Percentiles rank a stretch among this genome's conserved stretches.
These are phyloP conservation scores for Neogobius melanostomus DNA, from an alignment of 2,113 vertebrate species.

Conservation along the genomic window DNA sequence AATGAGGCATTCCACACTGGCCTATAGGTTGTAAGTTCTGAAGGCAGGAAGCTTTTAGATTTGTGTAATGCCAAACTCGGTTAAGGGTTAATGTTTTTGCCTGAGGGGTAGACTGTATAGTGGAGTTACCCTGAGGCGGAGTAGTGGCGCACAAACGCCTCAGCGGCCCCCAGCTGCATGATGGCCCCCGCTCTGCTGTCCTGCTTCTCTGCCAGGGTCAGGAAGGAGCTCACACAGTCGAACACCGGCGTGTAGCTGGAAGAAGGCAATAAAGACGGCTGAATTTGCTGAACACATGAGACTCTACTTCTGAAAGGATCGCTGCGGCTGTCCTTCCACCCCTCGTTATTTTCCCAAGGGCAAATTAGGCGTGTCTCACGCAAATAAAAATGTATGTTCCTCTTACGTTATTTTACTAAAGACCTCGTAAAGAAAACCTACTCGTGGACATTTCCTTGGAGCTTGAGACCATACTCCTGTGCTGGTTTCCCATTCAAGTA, in stretches of 20 bases:
- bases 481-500: constrained; percentile 15
- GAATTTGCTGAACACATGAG: no score
- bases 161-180: constrained; percentile 80
- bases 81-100: no score
- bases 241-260: constrained; percentile 78
- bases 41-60: no score
- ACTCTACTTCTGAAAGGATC: no score
- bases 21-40: no score
- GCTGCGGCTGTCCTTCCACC: no score
- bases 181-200: constrained; percentile 73
- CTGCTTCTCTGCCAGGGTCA: constrained; percentile 73
- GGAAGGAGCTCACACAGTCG: constrained; percentile 69
- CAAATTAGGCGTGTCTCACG: no score
- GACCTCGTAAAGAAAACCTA: constrained; percentile 25
- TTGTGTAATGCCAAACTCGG: no score
- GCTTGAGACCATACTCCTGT: not conserved
- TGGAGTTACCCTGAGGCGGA: constrained; percentile 58
- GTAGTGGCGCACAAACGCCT: constrained; percentile 72
- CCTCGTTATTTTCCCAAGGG: no score
- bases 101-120: not conserved
- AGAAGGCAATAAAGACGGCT: not conserved
- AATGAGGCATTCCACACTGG: no score
- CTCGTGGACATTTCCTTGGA: constrained; percentile 26
- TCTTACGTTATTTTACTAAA: no score
- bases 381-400: no score